Percentiles rank a stretch among this genome's conserved stretches.
These are phyloP conservation scores for Hermatobates lingyangjiaoensis DNA, from an alignment of 1,140 invertebrate genomes.

Conservation along the genomic window DNA sequence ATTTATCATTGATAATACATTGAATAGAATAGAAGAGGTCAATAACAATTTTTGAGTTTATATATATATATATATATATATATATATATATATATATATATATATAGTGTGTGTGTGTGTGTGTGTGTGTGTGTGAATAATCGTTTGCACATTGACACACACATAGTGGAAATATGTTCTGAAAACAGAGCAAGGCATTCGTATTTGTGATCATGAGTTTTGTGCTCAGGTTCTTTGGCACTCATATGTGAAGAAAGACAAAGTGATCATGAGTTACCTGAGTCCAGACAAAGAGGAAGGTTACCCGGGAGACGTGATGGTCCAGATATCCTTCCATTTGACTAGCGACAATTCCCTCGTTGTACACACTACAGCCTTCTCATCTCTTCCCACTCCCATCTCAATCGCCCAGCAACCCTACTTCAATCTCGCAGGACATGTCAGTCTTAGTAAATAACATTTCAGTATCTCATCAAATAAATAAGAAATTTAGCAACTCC, in stretches of 20 bases:
- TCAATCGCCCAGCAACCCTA: constrained; percentile 87
- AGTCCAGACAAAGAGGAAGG: constrained; percentile 69
- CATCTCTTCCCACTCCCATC: constrained; percentile 58
- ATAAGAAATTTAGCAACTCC: too few species aligned
- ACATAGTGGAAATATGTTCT: too few species aligned
- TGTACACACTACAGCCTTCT: constrained; percentile 49
- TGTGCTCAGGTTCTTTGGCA: constrained; percentile 24
- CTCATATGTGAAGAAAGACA: constrained; percentile 27
- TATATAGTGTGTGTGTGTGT: too few species aligned
- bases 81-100: too few species aligned
- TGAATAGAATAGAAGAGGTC: too few species aligned
- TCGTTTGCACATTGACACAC: background rate
- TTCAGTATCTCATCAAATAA: too few species aligned
- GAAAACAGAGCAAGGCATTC: too few species aligned
- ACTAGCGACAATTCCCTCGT: constrained; percentile 46
- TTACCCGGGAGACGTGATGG: constrained; percentile 56
- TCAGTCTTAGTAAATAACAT: too few species aligned
- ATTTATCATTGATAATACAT: too few species aligned
- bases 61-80: too few species aligned
- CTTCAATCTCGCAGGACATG: constrained; percentile 80
- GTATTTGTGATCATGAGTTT: background rate
- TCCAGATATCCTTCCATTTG: constrained; percentile 48
- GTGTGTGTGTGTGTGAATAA: too few species aligned
- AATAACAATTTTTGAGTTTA: too few species aligned
- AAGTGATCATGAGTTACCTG: constrained; percentile 42